A percentile compares a stretch with the other conserved stretches of the same genome.
Conservation (phyloP, 92 coral and sea anemone genomes). For the Pocillopora grandis region DNA sequence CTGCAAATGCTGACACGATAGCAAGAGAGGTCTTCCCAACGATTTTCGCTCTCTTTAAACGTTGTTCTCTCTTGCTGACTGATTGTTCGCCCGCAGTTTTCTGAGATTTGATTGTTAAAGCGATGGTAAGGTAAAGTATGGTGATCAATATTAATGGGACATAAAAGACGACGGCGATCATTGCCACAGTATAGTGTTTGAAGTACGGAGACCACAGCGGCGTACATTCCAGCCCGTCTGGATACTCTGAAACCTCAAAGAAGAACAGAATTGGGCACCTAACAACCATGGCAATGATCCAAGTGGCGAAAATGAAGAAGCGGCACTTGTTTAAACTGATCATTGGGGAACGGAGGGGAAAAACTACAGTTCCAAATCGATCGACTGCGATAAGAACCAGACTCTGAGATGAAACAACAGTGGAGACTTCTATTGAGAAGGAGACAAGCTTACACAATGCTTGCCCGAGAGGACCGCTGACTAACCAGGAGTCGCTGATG, state of each 20-base stretch:
- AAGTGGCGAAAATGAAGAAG: not conserved
- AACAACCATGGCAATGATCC: not conserved
- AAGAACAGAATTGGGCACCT: not conserved
- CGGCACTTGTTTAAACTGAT: not conserved
- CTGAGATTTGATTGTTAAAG: not conserved
- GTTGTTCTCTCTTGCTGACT: not conserved
- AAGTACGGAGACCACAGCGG: not conserved
- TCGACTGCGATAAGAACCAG: constrained; percentile 2
- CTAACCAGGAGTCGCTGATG: not conserved
- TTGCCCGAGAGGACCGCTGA: not conserved
- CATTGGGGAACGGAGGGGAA: not conserved
- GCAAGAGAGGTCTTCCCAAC: not conserved
- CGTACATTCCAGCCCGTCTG: not conserved
- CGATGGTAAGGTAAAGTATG: not conserved
- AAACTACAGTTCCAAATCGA: constrained; percentile 3
- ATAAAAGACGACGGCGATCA: not conserved
- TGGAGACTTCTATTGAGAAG: not conserved
- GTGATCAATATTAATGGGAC: not conserved
- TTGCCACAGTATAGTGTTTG: not conserved
- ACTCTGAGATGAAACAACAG: not conserved
- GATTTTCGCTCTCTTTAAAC: not conserved
- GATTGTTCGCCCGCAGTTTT: not conserved
- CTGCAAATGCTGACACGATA: not conserved
- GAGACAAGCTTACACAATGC: not conserved
- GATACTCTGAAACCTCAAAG: not conserved